A percentile compares a stretch with the other conserved stretches of the same genome.
These are phyloP conservation scores for Sandelia bainsii DNA, from an alignment of 2,797 vertebrate species.

Conservation along the genomic window DNA sequence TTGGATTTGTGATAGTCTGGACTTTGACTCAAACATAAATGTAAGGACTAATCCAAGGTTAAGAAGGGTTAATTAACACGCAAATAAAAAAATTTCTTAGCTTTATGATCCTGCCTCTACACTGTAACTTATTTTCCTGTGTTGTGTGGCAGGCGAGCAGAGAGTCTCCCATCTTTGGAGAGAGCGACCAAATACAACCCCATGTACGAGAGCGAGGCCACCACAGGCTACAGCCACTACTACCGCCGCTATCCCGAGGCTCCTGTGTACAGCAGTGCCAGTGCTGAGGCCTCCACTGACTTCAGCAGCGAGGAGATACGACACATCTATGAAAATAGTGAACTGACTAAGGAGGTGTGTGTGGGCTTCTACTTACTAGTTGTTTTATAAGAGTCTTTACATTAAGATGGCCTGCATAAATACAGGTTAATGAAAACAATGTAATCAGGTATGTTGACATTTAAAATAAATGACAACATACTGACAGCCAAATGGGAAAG, in stretches of 20 bases:
- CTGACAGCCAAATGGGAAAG: no score
- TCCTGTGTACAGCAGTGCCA: constrained; percentile 87
- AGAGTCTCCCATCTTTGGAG: constrained; percentile 91
- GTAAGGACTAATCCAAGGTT: constrained; percentile 21
- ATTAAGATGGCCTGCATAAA: not conserved
- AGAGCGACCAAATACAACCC: constrained; percentile 94
- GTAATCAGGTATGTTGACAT: not conserved
- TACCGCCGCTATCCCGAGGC: constrained; percentile 88
- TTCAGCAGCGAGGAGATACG: constrained; percentile 96
- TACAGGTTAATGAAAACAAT: not conserved
- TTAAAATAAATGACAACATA: not conserved
- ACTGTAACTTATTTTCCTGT: not conserved
- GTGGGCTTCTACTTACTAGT: not conserved
- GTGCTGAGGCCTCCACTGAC: constrained; percentile 89
- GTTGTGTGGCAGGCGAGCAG: constrained; percentile 79
- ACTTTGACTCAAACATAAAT: constrained; percentile 16
- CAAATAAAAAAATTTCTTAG: not conserved
- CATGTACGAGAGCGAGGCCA: constrained; percentile 90
- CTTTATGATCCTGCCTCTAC: not conserved
- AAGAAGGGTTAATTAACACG: constrained; percentile 29
- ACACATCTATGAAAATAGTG: constrained; percentile 94
- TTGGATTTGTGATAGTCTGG: constrained; percentile 11
- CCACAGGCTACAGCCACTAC: constrained; percentile 89
- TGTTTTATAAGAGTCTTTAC: not conserved
- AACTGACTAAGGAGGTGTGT: constrained; percentile 92